These are phyloP conservation scores for Halictus ligatus DNA, from an alignment of 2,888 invertebrate genomes.

Conservation along the genomic window DNA sequence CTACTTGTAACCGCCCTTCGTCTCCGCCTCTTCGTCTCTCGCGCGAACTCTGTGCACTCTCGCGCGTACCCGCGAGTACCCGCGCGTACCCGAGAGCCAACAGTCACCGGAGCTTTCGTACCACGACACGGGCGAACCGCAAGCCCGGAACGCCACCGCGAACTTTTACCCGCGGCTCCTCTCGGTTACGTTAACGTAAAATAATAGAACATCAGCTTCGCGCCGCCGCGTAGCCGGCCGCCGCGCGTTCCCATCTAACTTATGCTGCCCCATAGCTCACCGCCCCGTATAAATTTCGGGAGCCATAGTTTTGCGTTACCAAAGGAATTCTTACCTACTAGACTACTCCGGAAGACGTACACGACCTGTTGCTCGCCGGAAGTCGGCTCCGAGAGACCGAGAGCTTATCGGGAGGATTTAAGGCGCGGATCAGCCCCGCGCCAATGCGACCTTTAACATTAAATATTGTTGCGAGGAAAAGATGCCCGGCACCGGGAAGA, in stretches of 20 bases:
- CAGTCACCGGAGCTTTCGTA: constrained; percentile 58
- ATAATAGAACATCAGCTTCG: constrained; percentile 75
- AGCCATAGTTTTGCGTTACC: constrained; percentile 79
- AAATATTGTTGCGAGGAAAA: background rate
- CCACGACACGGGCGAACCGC: constrained; percentile 47
- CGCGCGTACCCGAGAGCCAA: constrained; percentile 11
- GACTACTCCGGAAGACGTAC: constrained; percentile 53
- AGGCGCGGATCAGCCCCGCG: background rate
- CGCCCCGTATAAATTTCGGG: constrained; percentile 74
- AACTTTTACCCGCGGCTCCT: constrained; percentile 23
- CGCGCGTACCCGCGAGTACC: background rate
- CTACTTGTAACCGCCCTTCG: constrained; percentile 39
- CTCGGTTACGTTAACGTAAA: constrained; percentile 52
- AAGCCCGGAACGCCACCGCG: constrained; percentile 41
- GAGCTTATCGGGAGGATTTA: background rate
- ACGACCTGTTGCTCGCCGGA: constrained; percentile 76
- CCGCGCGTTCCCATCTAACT: constrained; percentile 59
- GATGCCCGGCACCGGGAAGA: background rate
- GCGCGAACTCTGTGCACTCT: background rate
- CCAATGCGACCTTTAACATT: background rate
- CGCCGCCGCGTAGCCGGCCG: constrained; percentile 39
- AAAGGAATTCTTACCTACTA: constrained; percentile 75
- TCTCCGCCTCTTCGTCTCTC: constrained; percentile 5
- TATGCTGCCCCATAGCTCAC: constrained; percentile 53
- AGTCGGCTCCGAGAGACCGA: background rate